These are phyloP conservation scores for Drymodes brunneopygia DNA, from an alignment of 2,113 vertebrate genomes.

Conservation along the genomic window DNA sequence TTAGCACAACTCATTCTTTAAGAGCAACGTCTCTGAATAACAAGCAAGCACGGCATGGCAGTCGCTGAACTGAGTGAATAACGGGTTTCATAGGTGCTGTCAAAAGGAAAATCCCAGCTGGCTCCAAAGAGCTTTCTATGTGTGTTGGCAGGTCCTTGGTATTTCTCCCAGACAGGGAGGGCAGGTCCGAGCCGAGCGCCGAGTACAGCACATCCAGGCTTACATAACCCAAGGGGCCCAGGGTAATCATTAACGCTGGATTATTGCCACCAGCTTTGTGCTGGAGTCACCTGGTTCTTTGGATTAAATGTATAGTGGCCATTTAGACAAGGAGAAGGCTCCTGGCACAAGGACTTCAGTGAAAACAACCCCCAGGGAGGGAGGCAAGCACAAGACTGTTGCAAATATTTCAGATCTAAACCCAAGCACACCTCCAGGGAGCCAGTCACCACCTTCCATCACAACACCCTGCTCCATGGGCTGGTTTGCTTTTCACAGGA, in stretches of 20 bases:
- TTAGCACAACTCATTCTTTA: not conserved
- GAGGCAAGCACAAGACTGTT: not conserved
- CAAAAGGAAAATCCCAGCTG: constrained; percentile 34
- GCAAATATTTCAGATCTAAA: not conserved
- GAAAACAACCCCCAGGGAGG: not conserved
- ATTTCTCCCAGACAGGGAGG: not conserved
- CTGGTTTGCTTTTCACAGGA: not conserved
- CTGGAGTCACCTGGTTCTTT: constrained; percentile 64
- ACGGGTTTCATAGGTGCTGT: constrained; percentile 34
- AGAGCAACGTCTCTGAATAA: not conserved
- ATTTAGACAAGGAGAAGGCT: not conserved
- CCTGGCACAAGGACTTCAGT: not conserved
- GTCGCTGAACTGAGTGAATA: not conserved
- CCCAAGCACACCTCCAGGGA: not conserved
- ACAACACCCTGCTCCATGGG: not conserved
- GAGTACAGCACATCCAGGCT: constrained; percentile 21
- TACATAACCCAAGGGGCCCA: constrained; percentile 48
- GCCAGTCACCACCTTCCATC: not conserved
- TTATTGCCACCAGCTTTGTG: constrained; percentile 27
- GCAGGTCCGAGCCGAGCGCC: not conserved
- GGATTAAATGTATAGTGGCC: constrained; percentile 43
- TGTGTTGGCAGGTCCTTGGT: constrained; percentile 35
- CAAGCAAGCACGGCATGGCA: not conserved
- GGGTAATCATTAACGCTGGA: constrained; percentile 65
- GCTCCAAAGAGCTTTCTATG: not conserved